phyloP scores from a whole-genome alignment of 2,888 invertebrate genomes.

The Acholoe squamosa region DNA sequence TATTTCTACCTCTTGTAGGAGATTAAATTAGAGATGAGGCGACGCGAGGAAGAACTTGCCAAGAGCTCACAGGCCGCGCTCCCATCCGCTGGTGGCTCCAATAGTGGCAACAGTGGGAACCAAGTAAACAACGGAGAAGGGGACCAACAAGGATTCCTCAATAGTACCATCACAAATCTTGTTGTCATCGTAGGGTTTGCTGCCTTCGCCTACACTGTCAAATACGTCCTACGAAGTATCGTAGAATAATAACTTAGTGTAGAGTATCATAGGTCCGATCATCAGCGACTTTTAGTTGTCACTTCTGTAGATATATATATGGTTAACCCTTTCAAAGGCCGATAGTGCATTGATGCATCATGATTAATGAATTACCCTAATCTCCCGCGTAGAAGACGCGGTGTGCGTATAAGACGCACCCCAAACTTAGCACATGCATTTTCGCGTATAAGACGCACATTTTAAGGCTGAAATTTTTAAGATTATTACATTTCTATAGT shows the following conservation, averaged over 20 bases:
- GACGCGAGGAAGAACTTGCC: conserved; percentile 84
- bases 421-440: too few relatives aligned
- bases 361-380: too few relatives aligned
- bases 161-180: conserved; percentile 91
- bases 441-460: too few relatives aligned
- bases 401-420: too few relatives aligned
- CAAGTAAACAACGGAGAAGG: not conserved
- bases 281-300: not conserved
- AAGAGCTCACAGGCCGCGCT: conserved; percentile 73
- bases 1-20: too few relatives aligned
- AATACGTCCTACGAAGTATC: conserved; percentile 88
- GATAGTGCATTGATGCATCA: too few relatives aligned
- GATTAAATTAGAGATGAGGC: conserved; percentile 84
- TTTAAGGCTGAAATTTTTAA: too few relatives aligned
- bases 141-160: conserved; percentile 76
- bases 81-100: conserved; percentile 60
- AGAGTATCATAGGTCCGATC: not conserved
- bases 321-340: too few relatives aligned
- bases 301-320: not conserved
- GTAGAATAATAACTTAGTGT: conserved; percentile 73
- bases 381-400: too few relatives aligned
- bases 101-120: not conserved
- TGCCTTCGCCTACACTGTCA: conserved; percentile 95
- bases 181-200: conserved; percentile 94
- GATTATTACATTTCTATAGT: too few relatives aligned